Percentiles rank a stretch among this genome's conserved stretches.
Evolutionary conservation across 2,797 vertebrate species (phyloP).

Genomic region (Cryptoblepharus egeriae): DNA sequence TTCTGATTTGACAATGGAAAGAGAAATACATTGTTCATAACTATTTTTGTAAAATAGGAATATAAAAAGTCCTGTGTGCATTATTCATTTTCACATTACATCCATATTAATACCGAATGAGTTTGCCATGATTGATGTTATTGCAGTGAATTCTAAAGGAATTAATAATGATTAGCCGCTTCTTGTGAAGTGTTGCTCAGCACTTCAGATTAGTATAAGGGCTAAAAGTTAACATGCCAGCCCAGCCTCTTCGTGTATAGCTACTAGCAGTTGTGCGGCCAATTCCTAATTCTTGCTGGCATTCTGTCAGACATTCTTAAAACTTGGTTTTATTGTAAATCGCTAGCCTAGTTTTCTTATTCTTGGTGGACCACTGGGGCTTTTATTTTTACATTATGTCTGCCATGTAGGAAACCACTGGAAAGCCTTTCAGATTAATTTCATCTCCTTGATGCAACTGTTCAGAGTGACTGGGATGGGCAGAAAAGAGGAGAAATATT

Average conservation of each 20-base stretch:
- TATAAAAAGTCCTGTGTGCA: conserved; percentile 80
- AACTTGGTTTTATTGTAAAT: neutral
- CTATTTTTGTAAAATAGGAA: conserved; percentile 81
- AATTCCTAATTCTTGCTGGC: conserved; percentile 19
- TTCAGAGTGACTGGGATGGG: neutral
- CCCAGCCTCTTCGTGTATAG: conserved; percentile 27
- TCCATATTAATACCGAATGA: conserved; percentile 82
- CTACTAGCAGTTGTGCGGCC: conserved; percentile 29
- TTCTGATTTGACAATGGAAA: conserved; percentile 71
- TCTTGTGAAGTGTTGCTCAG: conserved; percentile 73
- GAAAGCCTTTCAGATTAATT: neutral
- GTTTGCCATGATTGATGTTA: conserved; percentile 80
- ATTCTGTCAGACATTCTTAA: conserved; percentile 9
- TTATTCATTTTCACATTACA: conserved; percentile 82
- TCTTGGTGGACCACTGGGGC: neutral
- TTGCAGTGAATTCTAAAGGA: conserved; percentile 82
- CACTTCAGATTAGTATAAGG: conserved; percentile 66
- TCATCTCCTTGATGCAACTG: neutral
- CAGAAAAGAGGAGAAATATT: neutral
- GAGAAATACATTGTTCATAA: conserved; percentile 79
- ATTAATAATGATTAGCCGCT: conserved; percentile 81
- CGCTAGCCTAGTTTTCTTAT: conserved; percentile 24
- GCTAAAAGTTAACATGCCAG: conserved; percentile 61
- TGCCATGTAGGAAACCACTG: neutral
- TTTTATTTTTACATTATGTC: neutral